These are phyloP conservation scores for Vulpes ferrilata DNA, from an alignment of 2,113 vertebrate genomes.

Conservation along the genomic window DNA sequence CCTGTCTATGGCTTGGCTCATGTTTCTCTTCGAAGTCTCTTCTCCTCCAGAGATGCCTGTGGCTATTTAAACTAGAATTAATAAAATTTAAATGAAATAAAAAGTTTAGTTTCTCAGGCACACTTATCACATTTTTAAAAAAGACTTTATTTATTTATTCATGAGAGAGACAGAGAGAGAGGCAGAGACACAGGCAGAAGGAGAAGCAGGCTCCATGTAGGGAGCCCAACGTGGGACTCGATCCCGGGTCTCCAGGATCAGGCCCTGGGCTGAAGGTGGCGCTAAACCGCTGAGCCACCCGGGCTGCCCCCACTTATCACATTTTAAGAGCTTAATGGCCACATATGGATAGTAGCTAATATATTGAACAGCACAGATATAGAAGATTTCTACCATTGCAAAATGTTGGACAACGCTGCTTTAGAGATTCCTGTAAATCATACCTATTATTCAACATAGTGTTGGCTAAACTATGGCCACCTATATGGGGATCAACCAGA, in stretches of 20 bases:
- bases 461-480: not conserved
- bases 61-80: constrained; percentile 20
- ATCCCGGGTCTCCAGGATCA: no score
- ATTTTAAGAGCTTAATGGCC: not conserved
- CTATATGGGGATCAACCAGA: not conserved
- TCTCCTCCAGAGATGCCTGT: not conserved
- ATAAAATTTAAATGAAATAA: constrained; percentile 38
- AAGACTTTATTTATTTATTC: no score
- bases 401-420: not conserved
- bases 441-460: not conserved
- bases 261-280: no score
- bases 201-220: no score
- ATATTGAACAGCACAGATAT: not conserved
- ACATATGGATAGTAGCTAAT: not conserved
- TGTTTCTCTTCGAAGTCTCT: constrained; percentile 49
- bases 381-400: not conserved
- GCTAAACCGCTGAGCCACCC: no score
- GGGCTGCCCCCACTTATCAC: not conserved
- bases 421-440: constrained; percentile 39
- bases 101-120: constrained; percentile 2
- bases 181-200: no score
- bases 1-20: not conserved
- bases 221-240: no score
- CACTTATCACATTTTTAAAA: not conserved
- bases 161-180: no score